phyloP scores from a whole-genome alignment of 2,797 vertebrate species.

The Premnoplex brunnescens region DNA sequence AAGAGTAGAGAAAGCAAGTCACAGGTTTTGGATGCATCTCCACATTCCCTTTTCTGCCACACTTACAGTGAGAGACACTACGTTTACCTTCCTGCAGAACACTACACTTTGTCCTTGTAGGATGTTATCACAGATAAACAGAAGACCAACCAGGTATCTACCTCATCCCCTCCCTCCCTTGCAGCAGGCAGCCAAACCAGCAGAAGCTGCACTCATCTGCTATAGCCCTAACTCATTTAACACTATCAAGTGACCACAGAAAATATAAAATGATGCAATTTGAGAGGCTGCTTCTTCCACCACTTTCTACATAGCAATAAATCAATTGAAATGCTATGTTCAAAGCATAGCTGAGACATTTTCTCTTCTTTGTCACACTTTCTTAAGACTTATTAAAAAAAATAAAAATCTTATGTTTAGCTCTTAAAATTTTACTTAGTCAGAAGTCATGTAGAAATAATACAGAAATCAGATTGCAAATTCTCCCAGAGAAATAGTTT shows the following conservation, averaged over 20 bases:
- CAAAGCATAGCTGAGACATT: not conserved
- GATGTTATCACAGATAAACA: not conserved
- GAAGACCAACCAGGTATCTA: not conserved
- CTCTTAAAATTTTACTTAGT: not conserved
- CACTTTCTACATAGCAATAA: not conserved
- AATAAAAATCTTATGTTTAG: not conserved
- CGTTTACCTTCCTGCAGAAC: not conserved
- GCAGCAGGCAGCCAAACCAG: not conserved
- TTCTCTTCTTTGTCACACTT: not conserved
- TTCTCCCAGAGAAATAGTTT: not conserved
- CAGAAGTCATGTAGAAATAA: not conserved
- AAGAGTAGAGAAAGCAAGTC: not conserved
- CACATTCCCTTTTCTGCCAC: not conserved
- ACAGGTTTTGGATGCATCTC: not conserved
- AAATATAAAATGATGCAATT: fast-evolving
- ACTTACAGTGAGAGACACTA: not conserved
- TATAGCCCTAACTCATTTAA: not conserved
- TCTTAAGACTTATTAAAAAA: not conserved
- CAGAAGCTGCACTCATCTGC: not conserved
- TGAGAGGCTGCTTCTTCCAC: not conserved
- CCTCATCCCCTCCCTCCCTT: not conserved
- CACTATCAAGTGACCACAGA: not conserved
- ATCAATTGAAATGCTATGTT: not conserved
- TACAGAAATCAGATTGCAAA: not conserved
- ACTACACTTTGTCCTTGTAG: not conserved